Evolutionary conservation across 2,113 vertebrate species (phyloP).

Genomic region (Polypterus bichir): DNA sequence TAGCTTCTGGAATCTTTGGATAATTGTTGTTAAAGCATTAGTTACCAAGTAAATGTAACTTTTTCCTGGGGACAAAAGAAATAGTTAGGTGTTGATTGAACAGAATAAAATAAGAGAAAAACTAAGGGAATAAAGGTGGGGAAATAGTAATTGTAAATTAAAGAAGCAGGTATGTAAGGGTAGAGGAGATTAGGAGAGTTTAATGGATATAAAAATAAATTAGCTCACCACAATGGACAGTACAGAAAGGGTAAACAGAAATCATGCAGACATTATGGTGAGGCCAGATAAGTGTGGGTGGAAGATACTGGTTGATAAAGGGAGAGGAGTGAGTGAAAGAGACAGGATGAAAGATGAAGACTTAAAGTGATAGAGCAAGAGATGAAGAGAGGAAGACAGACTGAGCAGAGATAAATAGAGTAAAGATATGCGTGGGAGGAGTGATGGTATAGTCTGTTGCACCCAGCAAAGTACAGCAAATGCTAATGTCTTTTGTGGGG

Average conservation of each 20-base stretch:
- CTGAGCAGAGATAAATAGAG: not conserved
- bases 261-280: too few relatives aligned
- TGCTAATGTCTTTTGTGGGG: too few relatives aligned
- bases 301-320: not conserved
- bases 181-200: not conserved
- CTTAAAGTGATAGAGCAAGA: not conserved
- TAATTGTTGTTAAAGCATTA: too few relatives aligned
- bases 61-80: not conserved
- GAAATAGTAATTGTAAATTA: not conserved
- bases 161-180: not conserved
- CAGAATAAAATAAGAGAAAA: not conserved
- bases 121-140: not conserved
- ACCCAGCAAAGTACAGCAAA: too few relatives aligned
- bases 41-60: too few relatives aligned
- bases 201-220: not conserved
- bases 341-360: not conserved
- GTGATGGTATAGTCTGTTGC: too few relatives aligned
- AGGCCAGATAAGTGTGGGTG: too few relatives aligned
- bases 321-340: not conserved
- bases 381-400: not conserved
- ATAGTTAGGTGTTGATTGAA: not conserved
- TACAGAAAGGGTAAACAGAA: too few relatives aligned
- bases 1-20: too few relatives aligned
- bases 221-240: too few relatives aligned
- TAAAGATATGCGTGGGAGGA: too few relatives aligned